Conservation (phyloP, 2,888 invertebrate genomes). For the Camponotus fellah region DNA sequence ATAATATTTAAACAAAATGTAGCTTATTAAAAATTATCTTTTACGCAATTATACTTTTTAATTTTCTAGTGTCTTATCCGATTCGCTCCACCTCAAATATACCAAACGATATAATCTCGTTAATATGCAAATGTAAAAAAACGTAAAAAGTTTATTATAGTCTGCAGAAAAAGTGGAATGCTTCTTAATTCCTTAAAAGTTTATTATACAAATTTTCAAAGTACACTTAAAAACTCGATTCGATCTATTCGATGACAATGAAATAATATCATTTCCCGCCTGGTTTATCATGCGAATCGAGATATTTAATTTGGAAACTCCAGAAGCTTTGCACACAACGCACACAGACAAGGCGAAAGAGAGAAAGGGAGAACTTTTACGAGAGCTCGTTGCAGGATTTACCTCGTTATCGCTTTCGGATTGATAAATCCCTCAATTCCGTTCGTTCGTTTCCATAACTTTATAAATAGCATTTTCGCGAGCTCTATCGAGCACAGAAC, state of each 20-base stretch:
- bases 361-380: not conserved
- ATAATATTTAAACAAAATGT: not conserved
- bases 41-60: not conserved
- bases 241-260: not conserved
- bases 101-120: not conserved
- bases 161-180: not conserved
- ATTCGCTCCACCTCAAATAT: not conserved
- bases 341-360: not conserved
- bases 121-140: not conserved
- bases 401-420: constrained; percentile 18
- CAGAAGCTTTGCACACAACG: not conserved
- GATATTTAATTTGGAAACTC: constrained; percentile 26
- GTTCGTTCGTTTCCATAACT: constrained; percentile 20
- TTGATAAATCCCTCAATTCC: constrained; percentile 16
- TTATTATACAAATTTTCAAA: constrained; percentile 2
- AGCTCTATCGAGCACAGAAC: constrained; percentile 2
- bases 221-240: not conserved
- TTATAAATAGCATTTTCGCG: not conserved
- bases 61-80: not conserved
- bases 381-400: constrained; percentile 14
- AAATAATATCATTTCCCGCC: not conserved
- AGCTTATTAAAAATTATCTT: not conserved
- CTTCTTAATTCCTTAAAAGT: not conserved
- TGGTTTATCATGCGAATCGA: not conserved
- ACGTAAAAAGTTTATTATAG: not conserved